These are phyloP conservation scores for Sphecodes monilicornis DNA, from an alignment of 2,888 invertebrate genomes.

Conservation along the genomic window DNA sequence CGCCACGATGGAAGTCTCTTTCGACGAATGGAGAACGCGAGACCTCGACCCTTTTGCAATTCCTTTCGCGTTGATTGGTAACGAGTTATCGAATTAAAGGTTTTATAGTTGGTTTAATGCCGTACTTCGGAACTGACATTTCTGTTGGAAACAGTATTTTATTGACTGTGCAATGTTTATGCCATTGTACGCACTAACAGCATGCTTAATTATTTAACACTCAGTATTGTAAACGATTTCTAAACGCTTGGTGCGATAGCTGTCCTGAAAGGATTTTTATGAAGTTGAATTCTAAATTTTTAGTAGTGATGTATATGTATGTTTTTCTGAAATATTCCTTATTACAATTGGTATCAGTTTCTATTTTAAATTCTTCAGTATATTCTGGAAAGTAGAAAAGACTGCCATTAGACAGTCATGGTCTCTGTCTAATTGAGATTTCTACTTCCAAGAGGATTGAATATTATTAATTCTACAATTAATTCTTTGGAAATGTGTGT, in stretches of 20 bases:
- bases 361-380: background rate
- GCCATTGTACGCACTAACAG: background rate
- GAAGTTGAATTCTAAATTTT: too few relatives aligned
- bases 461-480: background rate
- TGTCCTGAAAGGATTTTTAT: too few relatives aligned
- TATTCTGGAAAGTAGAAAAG: background rate
- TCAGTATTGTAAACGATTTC: background rate
- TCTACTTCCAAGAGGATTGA: background rate
- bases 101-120: background rate
- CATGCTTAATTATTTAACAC: background rate
- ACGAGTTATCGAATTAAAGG: background rate
- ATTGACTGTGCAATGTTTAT: background rate
- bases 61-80: background rate
- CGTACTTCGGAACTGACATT: background rate
- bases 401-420: background rate
- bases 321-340: background rate
- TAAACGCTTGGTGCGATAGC: too few relatives aligned
- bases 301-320: background rate
- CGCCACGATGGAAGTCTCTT: slow-evolving; percentile 32
- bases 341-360: background rate
- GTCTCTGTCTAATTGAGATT: background rate
- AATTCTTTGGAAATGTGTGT: background rate
- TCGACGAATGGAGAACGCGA: slow-evolving; percentile 4
- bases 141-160: background rate
- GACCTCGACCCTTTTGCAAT: background rate